Percentiles rank a stretch among this genome's conserved stretches.
phyloP scores from a whole-genome alignment of 2,113 vertebrate genomes.

The Dasyurus viverrinus region DNA sequence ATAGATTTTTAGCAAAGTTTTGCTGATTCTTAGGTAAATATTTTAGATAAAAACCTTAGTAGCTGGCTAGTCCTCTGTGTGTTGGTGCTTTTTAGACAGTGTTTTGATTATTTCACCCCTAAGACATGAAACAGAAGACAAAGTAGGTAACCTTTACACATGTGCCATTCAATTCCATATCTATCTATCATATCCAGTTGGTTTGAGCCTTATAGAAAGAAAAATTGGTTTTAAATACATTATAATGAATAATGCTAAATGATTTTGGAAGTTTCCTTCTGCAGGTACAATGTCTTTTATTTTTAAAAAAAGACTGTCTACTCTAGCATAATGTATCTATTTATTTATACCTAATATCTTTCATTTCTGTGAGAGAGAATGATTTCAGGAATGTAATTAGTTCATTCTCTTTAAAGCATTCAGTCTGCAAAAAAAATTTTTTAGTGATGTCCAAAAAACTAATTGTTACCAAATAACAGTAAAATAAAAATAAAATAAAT shows the following conservation, averaged over 20 bases:
- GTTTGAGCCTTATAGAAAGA: background rate
- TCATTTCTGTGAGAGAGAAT: background rate
- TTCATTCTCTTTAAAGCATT: background rate
- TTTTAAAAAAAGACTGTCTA: background rate
- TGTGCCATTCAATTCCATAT: background rate
- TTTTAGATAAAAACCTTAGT: background rate
- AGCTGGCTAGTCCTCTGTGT: background rate
- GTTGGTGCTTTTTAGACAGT: background rate
- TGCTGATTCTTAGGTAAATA: background rate
- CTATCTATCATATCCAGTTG: background rate
- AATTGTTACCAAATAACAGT: background rate
- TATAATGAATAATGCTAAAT: background rate
- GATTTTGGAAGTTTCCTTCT: background rate
- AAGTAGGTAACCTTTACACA: background rate
- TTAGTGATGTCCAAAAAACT: background rate
- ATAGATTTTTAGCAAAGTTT: conserved; percentile 45
- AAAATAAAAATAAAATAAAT: background rate
- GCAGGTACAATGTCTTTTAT: background rate
- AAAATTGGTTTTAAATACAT: background rate
- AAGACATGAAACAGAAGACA: background rate
- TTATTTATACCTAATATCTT: background rate
- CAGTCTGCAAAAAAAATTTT: background rate
- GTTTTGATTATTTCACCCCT: background rate
- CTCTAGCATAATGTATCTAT: background rate
- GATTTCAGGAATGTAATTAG: background rate